phyloP scores from a whole-genome alignment of 2,888 invertebrate genomes.

The Argynnis bischoffii region DNA sequence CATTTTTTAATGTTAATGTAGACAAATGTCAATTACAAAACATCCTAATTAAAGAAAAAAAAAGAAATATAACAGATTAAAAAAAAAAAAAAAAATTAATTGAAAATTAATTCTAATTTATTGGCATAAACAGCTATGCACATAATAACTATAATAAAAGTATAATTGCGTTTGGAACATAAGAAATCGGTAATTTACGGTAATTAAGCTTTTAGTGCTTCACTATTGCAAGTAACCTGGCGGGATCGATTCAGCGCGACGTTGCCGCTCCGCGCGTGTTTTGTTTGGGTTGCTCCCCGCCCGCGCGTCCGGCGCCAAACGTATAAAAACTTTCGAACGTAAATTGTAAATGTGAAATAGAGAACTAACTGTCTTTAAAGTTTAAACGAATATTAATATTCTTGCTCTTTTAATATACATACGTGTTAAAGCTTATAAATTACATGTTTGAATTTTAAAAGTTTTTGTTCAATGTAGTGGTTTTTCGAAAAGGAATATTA shows the following conservation, averaged over 20 bases:
- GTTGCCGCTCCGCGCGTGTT: conserved; percentile 73
- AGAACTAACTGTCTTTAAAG: conserved; percentile 6
- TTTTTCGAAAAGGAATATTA: too few species aligned
- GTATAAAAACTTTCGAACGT: conserved; percentile 44
- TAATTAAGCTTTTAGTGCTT: conserved; percentile 70
- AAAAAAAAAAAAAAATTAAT: too few species aligned
- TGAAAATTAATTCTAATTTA: background rate
- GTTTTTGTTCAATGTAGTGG: too few species aligned
- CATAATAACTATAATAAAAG: conserved; percentile 9
- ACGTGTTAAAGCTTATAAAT: too few species aligned
- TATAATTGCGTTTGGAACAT: conserved; percentile 15
- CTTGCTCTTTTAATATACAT: too few species aligned
- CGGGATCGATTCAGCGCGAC: conserved; percentile 68
- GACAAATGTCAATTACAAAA: too few species aligned
- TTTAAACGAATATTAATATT: too few species aligned
- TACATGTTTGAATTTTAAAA: too few species aligned
- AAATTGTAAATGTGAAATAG: conserved; percentile 35
- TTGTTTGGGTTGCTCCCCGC: conserved; percentile 74
- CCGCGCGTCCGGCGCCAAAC: conserved; percentile 42
- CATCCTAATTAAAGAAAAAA: too few species aligned
- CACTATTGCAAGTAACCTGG: conserved; percentile 60
- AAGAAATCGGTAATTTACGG: conserved; percentile 56
- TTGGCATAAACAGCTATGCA: background rate
- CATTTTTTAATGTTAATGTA: too few species aligned
- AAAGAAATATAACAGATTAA: too few species aligned